Conservation (phyloP, 2,113 vertebrate genomes). For the Egretta garzetta region DNA sequence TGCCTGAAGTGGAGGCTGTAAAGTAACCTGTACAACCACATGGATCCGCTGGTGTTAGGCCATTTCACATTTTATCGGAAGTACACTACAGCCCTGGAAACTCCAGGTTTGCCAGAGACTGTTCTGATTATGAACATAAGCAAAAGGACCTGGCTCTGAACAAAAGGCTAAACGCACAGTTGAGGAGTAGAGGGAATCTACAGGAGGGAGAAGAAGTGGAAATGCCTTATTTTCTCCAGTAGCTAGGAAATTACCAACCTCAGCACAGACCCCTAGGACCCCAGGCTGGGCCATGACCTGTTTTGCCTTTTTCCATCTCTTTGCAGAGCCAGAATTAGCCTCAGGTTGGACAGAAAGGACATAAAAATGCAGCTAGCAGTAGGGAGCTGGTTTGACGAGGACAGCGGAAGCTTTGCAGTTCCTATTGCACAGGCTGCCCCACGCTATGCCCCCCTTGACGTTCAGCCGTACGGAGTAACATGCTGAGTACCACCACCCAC, state of each 20-base stretch:
- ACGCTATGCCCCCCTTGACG: background rate
- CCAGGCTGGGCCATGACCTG: background rate
- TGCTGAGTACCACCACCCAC: background rate
- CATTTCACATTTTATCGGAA: background rate
- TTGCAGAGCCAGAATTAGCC: background rate
- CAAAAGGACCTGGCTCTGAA: background rate
- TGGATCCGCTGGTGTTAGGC: background rate
- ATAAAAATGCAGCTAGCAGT: background rate
- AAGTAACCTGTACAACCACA: background rate
- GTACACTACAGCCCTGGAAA: background rate
- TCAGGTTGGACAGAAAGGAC: background rate
- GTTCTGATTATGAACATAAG: background rate
- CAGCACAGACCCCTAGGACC: background rate
- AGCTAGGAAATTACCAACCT: background rate
- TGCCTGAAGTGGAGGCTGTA: background rate
- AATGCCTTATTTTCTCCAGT: background rate
- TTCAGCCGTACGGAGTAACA: constrained; percentile 2
- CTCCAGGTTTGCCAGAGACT: background rate
- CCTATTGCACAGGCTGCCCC: background rate
- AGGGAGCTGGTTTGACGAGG: background rate
- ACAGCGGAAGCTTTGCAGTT: constrained; percentile 3
- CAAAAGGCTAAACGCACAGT: background rate
- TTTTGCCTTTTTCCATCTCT: background rate
- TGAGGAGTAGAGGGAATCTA: background rate
- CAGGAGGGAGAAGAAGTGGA: background rate